These are phyloP conservation scores for Pseudochromis fuscus DNA, from an alignment of 2,797 vertebrate species.

Conservation along the genomic window DNA sequence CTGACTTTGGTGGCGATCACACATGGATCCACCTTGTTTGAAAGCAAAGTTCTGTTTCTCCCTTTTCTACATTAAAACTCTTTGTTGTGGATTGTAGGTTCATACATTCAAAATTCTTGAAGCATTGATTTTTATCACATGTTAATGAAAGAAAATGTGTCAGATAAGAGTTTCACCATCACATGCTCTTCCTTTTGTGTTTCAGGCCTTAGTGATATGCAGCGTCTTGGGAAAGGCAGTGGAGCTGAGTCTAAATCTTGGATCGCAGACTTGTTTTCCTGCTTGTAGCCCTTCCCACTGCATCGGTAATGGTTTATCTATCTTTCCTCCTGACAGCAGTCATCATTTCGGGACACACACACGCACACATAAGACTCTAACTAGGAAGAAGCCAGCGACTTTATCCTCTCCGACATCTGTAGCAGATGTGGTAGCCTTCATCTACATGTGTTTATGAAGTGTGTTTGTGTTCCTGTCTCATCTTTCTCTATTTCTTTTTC, in stretches of 20 bases:
- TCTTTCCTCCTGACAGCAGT: slow-evolving; percentile 33
- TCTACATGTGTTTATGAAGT: slow-evolving; percentile 46
- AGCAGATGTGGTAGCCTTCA: slow-evolving; percentile 67
- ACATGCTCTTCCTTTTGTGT: slow-evolving; percentile 1
- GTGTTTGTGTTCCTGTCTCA: slow-evolving; percentile 20
- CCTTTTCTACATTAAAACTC: neutral
- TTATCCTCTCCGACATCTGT: slow-evolving; percentile 57
- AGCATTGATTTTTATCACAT: slow-evolving; percentile 5
- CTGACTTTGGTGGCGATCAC: no score
- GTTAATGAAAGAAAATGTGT: slow-evolving; percentile 35
- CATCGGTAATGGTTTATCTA: slow-evolving; percentile 38
- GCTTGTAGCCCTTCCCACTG: slow-evolving; percentile 1
- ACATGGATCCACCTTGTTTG: no score
- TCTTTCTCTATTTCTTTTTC: slow-evolving; percentile 6
- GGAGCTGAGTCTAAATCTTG: slow-evolving; percentile 14
- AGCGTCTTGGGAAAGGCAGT: neutral
- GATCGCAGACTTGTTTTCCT: slow-evolving; percentile 34
- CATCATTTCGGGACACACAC: slow-evolving; percentile 40
- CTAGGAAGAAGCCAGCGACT: slow-evolving; percentile 15
- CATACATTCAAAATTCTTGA: slow-evolving; percentile 10
- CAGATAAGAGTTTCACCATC: slow-evolving; percentile 14
- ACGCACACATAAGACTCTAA: neutral
- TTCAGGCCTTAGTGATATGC: slow-evolving; percentile 36
- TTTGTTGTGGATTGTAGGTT: neutral
- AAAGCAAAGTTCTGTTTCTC: neutral